Base-by-base conservation (phyloP, 2,797 vertebrate species). In the Lithobates sylvaticus region DNA sequence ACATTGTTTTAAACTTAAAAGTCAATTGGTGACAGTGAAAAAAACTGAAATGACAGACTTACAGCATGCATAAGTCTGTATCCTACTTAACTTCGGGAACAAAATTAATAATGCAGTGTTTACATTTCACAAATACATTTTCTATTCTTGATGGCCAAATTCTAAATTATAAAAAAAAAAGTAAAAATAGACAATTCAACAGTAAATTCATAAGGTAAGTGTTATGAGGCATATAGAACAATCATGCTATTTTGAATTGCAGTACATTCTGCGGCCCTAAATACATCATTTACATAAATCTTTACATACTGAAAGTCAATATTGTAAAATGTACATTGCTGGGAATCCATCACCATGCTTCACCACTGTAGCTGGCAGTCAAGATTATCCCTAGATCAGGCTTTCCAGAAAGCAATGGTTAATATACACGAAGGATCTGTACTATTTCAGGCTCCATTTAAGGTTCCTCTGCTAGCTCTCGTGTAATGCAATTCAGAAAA, bases 371-470 rank as follows among this genome's bases (percentile, higher is more conserved):
- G n/a, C 27, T 32, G 36, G 50, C 47, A 36, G 50, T 26, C 32
- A 61, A 73, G 71, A 58, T 18, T n/a, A 26, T 71, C 16, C 13
- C 4, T 39, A 34, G 26, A 58, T 47, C 34, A 39, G 68, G 29
- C 54, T 81, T 68, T 26, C 26, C 32, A 67, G 23, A 39, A 54
- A 67, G 21, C 21, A 34, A 68, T 67, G 47, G 47, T 64, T 64
- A 54, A 78, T 78, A 81, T 71, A 34, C 54, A 69, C 21, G 6
- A 16, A 81, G 69, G 23, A 39, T 29, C 78, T 71, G 42, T 70
- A 80, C 27, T 47, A 44, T 71, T 58, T 71, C 68, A 82, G 58
- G 27, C 72, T 83, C 39, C 58, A 83, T 83, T 67, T 67, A 54
- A 34, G 18, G 39, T 44, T 44, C 16, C 54, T 82, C 27, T 58